phyloP scores from a whole-genome alignment of 2,888 invertebrate genomes.

The Reticulitermes lucifugus region DNA sequence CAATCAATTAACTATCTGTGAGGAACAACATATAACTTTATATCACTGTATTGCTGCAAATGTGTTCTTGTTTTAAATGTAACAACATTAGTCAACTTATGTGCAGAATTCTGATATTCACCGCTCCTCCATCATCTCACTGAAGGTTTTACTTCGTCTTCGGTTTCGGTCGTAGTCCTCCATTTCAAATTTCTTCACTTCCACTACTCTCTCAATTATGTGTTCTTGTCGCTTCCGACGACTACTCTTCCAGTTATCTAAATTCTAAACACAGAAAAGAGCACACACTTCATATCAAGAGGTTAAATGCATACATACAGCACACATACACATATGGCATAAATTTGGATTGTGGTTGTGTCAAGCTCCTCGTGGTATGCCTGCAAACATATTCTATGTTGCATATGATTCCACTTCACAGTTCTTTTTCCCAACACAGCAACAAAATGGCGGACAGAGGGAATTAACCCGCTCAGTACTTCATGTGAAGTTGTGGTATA shows the following conservation, averaged over 20 bases:
- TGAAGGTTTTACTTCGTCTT: conserved; percentile 91
- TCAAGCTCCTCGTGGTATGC: too few relatives aligned
- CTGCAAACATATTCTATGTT: too few relatives aligned
- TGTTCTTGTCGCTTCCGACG: conserved; percentile 92
- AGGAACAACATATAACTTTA: background rate
- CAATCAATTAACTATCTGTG: background rate
- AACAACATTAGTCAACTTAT: background rate
- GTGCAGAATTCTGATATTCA: conserved; percentile 57
- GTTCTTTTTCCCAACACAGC: too few relatives aligned
- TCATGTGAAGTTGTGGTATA: too few relatives aligned
- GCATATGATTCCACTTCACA: too few relatives aligned
- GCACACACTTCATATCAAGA: background rate
- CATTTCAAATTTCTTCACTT: conserved; percentile 87
- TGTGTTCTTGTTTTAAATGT: background rate
- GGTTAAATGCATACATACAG: background rate
- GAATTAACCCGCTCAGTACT: too few relatives aligned
- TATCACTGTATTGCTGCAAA: background rate
- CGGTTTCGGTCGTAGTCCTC: conserved; percentile 79
- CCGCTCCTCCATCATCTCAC: conserved; percentile 94
- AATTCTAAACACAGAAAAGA: conserved; percentile 71
- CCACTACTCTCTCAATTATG: conserved; percentile 89
- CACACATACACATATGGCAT: background rate
- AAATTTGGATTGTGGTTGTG: too few relatives aligned
- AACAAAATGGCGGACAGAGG: too few relatives aligned
- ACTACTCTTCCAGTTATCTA: conserved; percentile 94